Evolutionary conservation across 2,113 vertebrate species (phyloP), one percentile per base, ranked within the genome.

Genomic region (Gambusia affinis): DNA sequence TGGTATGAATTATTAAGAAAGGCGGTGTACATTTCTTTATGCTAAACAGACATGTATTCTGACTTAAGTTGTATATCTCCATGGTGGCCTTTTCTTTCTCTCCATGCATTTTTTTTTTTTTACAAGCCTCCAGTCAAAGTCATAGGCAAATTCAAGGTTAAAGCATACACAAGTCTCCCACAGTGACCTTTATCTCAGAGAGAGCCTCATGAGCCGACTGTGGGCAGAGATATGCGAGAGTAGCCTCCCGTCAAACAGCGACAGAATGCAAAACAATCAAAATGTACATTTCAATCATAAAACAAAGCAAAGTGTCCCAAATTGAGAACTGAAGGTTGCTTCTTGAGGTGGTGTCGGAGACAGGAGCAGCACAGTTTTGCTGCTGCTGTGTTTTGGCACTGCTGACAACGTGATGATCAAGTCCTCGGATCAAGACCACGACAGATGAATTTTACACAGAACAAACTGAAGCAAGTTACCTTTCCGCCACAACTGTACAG

Each of bases 331-430:
- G 54, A 76, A 85, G 39, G 84, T 81, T 81, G 80, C 68, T 80
- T 86, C 62, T 76, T 80, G 84, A 87, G 81, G 87, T 84, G 82
- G 64, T 60, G 70, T 70, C 24, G 31, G 69, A 85, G 61, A 79
- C 14, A 30, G 68, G 31, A 71, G 64, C 64, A 64, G 72, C 51
- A 28, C 5, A 33, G 66, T 86, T 70, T 33, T 57, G 17, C 67
- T 78, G 28, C 27, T 60, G 28, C 68, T 37, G 24, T 44, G 68
- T 85, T 92, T 93, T 93, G 89, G 91, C 91, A 88, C 88, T 22
- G 70, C 61, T 17, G 63, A 76, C 82, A 78, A 70, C n/a, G 61
- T 54, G 42, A 73, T 17, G 29, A 77, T 67, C 11, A 37, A 78
- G 76, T 89, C 87, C 78, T 87, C 64, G 71, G 70, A 79, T 75